Base-by-base conservation (phyloP, 2,888 invertebrate genomes). In the Lamellibrachia satsuma region DNA sequence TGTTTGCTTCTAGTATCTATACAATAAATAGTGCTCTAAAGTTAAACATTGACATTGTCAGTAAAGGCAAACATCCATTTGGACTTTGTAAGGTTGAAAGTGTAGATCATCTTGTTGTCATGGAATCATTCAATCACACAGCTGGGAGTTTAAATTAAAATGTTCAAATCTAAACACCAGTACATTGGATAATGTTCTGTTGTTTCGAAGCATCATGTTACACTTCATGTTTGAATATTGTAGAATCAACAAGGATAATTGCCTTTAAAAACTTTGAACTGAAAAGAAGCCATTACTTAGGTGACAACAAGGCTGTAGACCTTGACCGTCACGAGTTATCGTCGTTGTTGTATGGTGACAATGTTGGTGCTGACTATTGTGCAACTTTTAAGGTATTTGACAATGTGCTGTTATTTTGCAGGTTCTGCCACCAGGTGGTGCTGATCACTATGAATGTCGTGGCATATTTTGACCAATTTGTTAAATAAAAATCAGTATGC, bases 401-500 rank as follows among this genome's bases (percentile, higher is more conserved):
- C 75, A 15, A 75, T 75, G 75, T 75, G 75, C 75, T 75, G 75
- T 75, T 75, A 75, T 75, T 75, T 75, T 75, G 75, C 75, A 75
- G 75, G 75, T 75, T 75, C n/a, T 75, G 75, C 22, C 75, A 75
- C 22, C 22, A 75, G 75, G 75, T 75, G 75, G 75, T n/a, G 15
- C 75, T 75, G 75, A 75, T 75, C 75, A 75, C 55, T 9, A 9
- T 9, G 55, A 55, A 22, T 75, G 75, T 75, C n/a, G 75, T 75
- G 75, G 75, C 75, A 75, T 75, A 75, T 75, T 75, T 75, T 75
- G 75, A 75, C 75, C 75, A 75, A 75, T 75, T 75, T 75, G 75
- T 75, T 75, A 75, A 75, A 75, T 75, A 75, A 75, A 75, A 75
- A 75, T 75, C 75, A 75, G n/a, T 75, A 75, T 75, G 75, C 75